Evolutionary conservation across 2,113 vertebrate species (phyloP).

Genomic region (Acrocephalus kingi): DNA sequence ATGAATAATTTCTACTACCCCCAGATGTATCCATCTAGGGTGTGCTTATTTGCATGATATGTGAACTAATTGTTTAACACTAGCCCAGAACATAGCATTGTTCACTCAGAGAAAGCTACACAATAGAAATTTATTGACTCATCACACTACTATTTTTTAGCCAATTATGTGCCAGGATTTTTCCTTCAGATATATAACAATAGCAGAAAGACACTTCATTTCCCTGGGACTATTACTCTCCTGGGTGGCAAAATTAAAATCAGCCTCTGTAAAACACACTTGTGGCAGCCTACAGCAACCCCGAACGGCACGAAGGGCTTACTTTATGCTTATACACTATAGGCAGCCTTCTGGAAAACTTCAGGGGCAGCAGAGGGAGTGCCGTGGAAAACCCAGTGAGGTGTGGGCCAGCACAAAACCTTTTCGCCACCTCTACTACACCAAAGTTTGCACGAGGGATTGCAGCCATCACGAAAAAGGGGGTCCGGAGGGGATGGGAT

Average conservation of each 20-base stretch:
- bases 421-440: accelerated
- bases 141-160: conserved; percentile 66
- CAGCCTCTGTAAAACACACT: conserved; percentile 31
- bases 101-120: conserved; percentile 58
- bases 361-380: background rate
- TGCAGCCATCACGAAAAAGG: accelerated
- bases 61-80: conserved; percentile 65
- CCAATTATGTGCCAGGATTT: conserved; percentile 58
- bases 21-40: conserved; percentile 60
- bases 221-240: conserved; percentile 48
- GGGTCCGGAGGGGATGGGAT: background rate
- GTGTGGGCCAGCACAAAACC: background rate
- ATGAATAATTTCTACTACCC: conserved; percentile 45
- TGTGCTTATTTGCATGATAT: conserved; percentile 64
- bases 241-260: conserved; percentile 65
- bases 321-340: background rate
- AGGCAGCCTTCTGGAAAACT: background rate
- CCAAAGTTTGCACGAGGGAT: accelerated
- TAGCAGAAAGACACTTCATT: conserved; percentile 43
- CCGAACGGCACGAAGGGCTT: background rate
- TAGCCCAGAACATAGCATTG: conserved; percentile 53
- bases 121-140: conserved; percentile 68
- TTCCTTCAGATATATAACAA: conserved; percentile 57
- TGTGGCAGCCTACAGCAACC: background rate
- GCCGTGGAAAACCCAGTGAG: accelerated